Evolutionary conservation across 2,113 vertebrate genomes (phyloP).

Genomic region (Otolemur garnettii): DNA sequence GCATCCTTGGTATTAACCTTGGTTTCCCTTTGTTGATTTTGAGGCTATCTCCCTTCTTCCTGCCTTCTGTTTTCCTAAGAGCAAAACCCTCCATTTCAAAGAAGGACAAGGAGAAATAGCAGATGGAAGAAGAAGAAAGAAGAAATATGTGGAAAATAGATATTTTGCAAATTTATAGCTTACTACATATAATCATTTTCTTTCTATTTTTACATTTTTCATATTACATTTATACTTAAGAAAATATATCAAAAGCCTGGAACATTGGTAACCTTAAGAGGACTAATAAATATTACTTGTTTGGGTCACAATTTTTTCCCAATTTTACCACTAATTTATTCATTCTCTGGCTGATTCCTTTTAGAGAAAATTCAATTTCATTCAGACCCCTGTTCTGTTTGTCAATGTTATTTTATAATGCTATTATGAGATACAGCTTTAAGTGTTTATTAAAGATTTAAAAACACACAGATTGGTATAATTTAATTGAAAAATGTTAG

Average conservation of each 20-base stretch:
- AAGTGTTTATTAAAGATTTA: slow-evolving; percentile 69
- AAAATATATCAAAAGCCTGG: slow-evolving; percentile 9
- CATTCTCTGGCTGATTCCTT: not conserved
- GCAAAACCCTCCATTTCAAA: not conserved
- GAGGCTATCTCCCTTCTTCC: not conserved
- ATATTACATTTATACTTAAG: not conserved
- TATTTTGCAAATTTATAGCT: not conserved
- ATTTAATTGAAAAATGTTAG: slow-evolving; percentile 60
- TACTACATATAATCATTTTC: not conserved
- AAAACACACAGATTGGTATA: slow-evolving; percentile 33
- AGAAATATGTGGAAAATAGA: not conserved
- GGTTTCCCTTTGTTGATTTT: not conserved
- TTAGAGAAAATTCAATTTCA: not conserved
- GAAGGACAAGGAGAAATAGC: not conserved
- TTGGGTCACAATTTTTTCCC: not conserved
- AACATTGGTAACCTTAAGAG: not conserved
- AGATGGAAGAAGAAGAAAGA: too few species aligned
- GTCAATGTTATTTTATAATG: slow-evolving; percentile 35
- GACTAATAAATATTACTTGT: slow-evolving; percentile 56
- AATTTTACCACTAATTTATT: slow-evolving; percentile 47
- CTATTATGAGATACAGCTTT: slow-evolving; percentile 16
- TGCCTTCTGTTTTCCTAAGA: not conserved
- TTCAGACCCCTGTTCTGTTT: not conserved
- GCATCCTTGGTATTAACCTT: not conserved
- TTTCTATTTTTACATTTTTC: not conserved